Base-by-base conservation (phyloP, 2,888 invertebrate species). In the Eupithecia subfuscata region DNA sequence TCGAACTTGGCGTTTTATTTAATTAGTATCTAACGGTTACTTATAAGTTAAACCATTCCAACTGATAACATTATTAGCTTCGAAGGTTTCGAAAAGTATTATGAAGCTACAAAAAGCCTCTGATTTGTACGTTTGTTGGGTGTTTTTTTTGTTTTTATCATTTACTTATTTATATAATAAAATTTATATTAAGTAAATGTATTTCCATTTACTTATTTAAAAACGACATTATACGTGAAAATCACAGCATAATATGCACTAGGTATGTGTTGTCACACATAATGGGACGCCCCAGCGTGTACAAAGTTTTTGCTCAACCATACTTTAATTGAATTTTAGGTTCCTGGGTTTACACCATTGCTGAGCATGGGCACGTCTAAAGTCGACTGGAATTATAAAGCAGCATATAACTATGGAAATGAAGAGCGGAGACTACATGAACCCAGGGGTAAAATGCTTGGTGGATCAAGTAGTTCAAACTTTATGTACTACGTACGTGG, bases 401-500 rank as follows among this genome's bases (percentile, higher is more conserved):
- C 60, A 37, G 37, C 45, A 18, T 68, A 45, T 43, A 40, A 60
- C 3, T 70, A 52, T 40, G 22, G 69, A 4, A 14, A 68, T 11
- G 9, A 60, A 16, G 48, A 43, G 12, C 68, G 40, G 5, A 8
- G 11, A 12, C 34, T 69, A 22, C 80, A 81, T 43, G 77, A 84
- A 96, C 96, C 96, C 0, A 93, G 97, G 63, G 96, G 96, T 0
- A 96, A 96, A 83, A 94, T 95, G 14, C 87, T 96, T 25, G 97
- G 97, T 0, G 97, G 97, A 0, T 95, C 95, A 18, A 96, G 96
- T 70, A 90, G 94, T 0, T 90, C 96, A 3, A 97, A 97, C 85
- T 96, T 95, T 67, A 96, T 97, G 96, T 83, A 96, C 1, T 96
- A 97, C 82, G 89, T 96, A 0, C 91, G 96, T 79, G 97, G 97